Evolutionary conservation across 2,888 invertebrate genomes (phyloP).

Genomic region (Augochlorella aurata): DNA sequence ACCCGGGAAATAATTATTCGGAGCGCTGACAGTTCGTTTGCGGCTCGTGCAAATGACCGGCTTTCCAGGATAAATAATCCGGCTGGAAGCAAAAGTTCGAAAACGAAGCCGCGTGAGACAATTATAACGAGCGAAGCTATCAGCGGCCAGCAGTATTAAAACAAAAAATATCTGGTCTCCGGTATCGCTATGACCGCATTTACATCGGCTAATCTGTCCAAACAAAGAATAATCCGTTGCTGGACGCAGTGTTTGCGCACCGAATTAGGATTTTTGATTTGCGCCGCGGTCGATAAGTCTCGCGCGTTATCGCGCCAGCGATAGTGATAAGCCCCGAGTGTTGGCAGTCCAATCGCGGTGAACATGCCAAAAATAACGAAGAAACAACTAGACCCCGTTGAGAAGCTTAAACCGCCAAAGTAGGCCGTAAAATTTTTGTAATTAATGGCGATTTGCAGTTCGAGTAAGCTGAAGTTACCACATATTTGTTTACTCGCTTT

Average conservation of each 20-base stretch:
- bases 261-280: neutral
- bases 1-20: neutral
- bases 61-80: neutral
- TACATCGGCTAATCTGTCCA: neutral
- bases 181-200: neutral
- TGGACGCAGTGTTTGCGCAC: neutral
- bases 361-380: neutral
- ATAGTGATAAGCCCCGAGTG: constrained; percentile 14
- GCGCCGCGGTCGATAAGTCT: neutral
- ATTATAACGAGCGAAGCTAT: neutral
- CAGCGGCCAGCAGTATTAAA: neutral
- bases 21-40: neutral
- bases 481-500: no score
- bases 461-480: no score
- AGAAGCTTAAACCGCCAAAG: neutral
- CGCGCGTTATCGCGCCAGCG: neutral
- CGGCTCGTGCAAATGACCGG: neutral
- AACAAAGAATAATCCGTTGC: neutral
- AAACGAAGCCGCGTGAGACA: neutral
- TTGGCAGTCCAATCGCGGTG: neutral
- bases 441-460: no score
- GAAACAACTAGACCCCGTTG: neutral
- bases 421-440: no score
- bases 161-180: neutral
- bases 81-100: neutral